A percentile compares a stretch with the other conserved stretches of the same genome.
Evolutionary conservation across 2,888 invertebrate genomes (phyloP).

Genomic region (Eupithecia subfuscata): DNA sequence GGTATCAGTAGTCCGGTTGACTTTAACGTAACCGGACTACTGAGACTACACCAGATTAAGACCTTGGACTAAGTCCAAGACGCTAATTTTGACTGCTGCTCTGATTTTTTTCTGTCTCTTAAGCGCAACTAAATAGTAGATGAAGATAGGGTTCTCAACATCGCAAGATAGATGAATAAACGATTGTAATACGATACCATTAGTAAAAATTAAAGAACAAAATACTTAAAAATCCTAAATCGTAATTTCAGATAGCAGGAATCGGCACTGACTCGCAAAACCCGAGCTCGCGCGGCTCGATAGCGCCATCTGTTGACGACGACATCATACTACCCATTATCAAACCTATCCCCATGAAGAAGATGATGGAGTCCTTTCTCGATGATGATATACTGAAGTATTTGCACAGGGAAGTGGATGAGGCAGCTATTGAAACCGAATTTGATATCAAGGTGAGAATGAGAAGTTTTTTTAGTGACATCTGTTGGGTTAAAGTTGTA

Average conservation of each 20-base stretch:
- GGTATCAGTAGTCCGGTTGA: no score
- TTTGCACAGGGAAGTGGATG: slow-evolving; percentile 86
- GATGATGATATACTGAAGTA: slow-evolving; percentile 86
- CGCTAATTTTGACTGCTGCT: neutral
- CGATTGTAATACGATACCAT: no score
- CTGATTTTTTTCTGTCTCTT: no score
- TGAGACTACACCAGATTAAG: no score
- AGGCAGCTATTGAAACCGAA: slow-evolving; percentile 87
- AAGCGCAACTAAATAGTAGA: no score
- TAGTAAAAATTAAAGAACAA: no score
- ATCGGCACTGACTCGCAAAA: slow-evolving; percentile 87
- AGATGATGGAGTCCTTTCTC: slow-evolving; percentile 78
- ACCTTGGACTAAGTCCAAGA: neutral
- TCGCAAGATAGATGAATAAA: no score
- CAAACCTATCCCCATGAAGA: slow-evolving; percentile 57
- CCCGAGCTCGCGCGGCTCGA: slow-evolving; percentile 86
- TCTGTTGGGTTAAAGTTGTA: no score
- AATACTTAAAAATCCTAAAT: no score
- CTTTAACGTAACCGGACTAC: no score
- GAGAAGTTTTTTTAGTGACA: no score
- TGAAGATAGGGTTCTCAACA: no score
- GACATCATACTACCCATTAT: slow-evolving; percentile 60
- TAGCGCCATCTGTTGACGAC: slow-evolving; percentile 78
- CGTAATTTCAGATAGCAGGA: slow-evolving; percentile 77
- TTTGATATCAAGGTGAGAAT: slow-evolving; percentile 85